Evolutionary conservation across 2,888 invertebrate species (phyloP), one percentile per base, ranked within the genome.

Genomic region (Hemithea aestivaria): DNA sequence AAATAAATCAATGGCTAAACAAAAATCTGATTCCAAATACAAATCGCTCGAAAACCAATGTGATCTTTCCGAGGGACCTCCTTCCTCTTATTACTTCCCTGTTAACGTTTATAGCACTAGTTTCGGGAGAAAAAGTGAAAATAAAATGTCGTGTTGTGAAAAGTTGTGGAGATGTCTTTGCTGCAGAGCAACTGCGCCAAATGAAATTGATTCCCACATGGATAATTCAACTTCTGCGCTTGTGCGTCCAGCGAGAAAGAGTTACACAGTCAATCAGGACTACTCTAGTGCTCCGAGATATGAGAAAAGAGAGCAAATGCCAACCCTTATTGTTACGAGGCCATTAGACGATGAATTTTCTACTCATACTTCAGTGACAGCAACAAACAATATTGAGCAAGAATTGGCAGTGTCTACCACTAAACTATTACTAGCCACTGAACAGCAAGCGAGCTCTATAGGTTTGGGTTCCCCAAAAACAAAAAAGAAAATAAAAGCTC

Each of bases 41-140:
- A 56, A 62, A 34, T 67, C 79, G 7, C 71, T 79, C 45, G 72
- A 75, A 53, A 71, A 69, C 46, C 62, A 21, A 26, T 21, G 55
- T 43, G 35, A 30, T 26, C 45, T 53, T 30, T 37, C 59, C 9
- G 56, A 56, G 20, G 58, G 62, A 38, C 45, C 50, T 12, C 58
- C 61, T 35, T 50, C 58, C 24, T 52, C 57, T 28, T 49, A 51
- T 24, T 75, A 71, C 51, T 59, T 74, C 44, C 62, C 68, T 27
- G 75, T 80, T 23, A 70, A 83, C 46, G 60, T 82, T 48, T 80
- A 82, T 48, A 62, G 56, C 22, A 53, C 53, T 11, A 65, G 66
- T 45, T 49, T 53, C 40, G 42, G 44, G 6, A 35, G 43, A 42
- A 36, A 44, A 32, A 49, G 43, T 41, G 56, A 56, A 40, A 67